These are phyloP conservation scores for Cataglyphis livida DNA, from an alignment of 2,888 invertebrate species.

Conservation along the genomic window DNA sequence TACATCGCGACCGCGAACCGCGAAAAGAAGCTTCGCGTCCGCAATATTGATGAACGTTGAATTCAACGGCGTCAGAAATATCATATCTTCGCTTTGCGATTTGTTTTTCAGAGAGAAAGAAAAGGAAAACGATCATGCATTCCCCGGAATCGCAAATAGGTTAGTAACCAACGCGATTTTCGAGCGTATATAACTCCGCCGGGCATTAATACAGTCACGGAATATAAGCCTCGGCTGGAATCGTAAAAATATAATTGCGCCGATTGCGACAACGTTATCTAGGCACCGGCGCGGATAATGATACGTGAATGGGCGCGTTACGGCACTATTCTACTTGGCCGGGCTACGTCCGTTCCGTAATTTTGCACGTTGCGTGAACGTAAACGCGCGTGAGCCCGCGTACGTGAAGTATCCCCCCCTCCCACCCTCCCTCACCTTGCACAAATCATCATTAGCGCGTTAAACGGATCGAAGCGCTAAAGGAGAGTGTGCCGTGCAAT, in stretches of 20 bases:
- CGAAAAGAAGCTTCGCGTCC: neutral
- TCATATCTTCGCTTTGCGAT: conserved; percentile 31
- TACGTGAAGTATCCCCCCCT: conserved; percentile 48
- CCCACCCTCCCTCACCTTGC: conserved; percentile 51
- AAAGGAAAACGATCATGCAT: conserved; percentile 55
- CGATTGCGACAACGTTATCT: conserved; percentile 84
- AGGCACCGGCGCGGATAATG: conserved; percentile 80
- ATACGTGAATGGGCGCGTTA: conserved; percentile 80
- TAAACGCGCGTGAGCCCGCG: conserved; percentile 11
- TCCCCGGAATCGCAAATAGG: conserved; percentile 67
- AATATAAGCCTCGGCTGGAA: conserved; percentile 78
- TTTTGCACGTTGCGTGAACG: conserved; percentile 1
- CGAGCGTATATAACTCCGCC: conserved; percentile 11
- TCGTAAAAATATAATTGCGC: conserved; percentile 83
- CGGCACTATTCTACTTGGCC: conserved; percentile 63
- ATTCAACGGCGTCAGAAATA: neutral
- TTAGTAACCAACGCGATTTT: conserved; percentile 59
- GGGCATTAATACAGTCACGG: conserved; percentile 74
- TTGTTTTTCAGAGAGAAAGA: conserved; percentile 20
- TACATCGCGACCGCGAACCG: neutral
- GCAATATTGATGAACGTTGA: conserved; percentile 1
- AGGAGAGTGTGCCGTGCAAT: conserved; percentile 16
- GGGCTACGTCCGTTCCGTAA: conserved; percentile 61
- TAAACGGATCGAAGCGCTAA: conserved; percentile 30
- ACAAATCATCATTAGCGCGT: conserved; percentile 66